These are phyloP conservation scores for Smittia sp. DNA, from an alignment of 2,888 invertebrate genomes.

Conservation along the genomic window DNA sequence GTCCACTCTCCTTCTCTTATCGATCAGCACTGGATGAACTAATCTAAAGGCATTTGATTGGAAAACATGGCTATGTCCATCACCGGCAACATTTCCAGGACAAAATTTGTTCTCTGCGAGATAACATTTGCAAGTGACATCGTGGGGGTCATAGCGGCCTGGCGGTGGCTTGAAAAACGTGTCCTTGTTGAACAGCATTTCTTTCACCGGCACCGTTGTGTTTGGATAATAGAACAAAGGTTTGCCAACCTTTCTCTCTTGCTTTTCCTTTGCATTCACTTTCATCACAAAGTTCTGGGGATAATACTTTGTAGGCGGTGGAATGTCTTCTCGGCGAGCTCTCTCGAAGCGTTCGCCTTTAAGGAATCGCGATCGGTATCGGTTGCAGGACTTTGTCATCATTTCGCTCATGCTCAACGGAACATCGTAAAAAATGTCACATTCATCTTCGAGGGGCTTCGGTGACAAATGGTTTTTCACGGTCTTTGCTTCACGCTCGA, in stretches of 20 bases:
- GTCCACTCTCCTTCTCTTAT: background rate
- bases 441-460: constrained; percentile 2
- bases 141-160: constrained; percentile 25
- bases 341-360: constrained; percentile 8
- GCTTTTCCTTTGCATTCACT: background rate
- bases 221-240: constrained; percentile 24
- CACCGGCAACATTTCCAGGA: background rate
- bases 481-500: constrained; percentile 24
- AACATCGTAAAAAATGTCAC: constrained; percentile 26
- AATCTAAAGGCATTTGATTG: background rate
- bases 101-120: background rate
- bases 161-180: background rate
- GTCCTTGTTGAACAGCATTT: constrained; percentile 5
- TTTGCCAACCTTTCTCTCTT: too few species aligned
- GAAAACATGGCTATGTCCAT: constrained; percentile 15
- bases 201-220: constrained; percentile 31
- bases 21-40: background rate
- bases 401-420: background rate
- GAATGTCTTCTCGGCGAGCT: background rate
- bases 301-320: constrained; percentile 12
- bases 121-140: background rate
- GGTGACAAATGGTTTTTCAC: constrained; percentile 11
- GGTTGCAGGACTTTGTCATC: background rate
- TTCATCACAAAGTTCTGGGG: constrained; percentile 17
- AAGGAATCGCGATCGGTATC: background rate